Percentiles rank a stretch among this genome's conserved stretches.
These are phyloP conservation scores for Xanthia icteritia DNA, from an alignment of 2,888 invertebrate genomes.

Conservation along the genomic window DNA sequence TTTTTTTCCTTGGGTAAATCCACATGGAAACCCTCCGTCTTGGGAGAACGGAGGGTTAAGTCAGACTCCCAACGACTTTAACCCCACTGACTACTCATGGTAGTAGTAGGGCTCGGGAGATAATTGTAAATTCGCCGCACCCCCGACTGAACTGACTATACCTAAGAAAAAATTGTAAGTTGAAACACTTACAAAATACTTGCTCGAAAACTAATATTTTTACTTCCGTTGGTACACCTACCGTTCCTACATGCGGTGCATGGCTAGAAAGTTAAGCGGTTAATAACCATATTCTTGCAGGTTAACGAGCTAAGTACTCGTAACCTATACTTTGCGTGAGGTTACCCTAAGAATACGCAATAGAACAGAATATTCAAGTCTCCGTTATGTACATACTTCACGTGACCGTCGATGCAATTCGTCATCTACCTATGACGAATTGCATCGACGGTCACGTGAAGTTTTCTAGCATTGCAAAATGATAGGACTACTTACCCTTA, in stretches of 20 bases:
- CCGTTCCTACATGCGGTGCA: neutral
- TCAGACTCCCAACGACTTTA: too few species aligned
- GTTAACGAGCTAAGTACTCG: slow-evolving; percentile 10
- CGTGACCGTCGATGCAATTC: slow-evolving; percentile 38
- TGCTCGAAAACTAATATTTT: neutral
- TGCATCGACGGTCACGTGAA: too few species aligned
- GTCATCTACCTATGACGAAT: too few species aligned
- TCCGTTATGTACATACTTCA: slow-evolving; percentile 1
- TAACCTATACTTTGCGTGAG: slow-evolving; percentile 3
- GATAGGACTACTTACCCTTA: slow-evolving; percentile 22
- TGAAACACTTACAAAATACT: neutral
- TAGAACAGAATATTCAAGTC: neutral
- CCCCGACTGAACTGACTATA: too few species aligned
- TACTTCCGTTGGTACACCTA: neutral
- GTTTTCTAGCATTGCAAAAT: slow-evolving; percentile 40
- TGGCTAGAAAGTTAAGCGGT: slow-evolving; percentile 7
- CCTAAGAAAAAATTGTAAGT: neutral
- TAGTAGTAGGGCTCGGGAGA: too few species aligned
- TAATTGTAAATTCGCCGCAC: too few species aligned
- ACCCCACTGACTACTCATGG: too few species aligned
- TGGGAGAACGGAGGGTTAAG: too few species aligned
- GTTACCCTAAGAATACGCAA: slow-evolving; percentile 3
- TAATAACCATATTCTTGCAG: slow-evolving; percentile 4
- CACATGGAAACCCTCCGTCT: too few species aligned
- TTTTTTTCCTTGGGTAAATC: too few species aligned